Percentiles rank a stretch among this genome's conserved stretches.
Evolutionary conservation across 92 coral and sea anemone genomes (phyloP).

Genomic region (Siderastrea siderea): DNA sequence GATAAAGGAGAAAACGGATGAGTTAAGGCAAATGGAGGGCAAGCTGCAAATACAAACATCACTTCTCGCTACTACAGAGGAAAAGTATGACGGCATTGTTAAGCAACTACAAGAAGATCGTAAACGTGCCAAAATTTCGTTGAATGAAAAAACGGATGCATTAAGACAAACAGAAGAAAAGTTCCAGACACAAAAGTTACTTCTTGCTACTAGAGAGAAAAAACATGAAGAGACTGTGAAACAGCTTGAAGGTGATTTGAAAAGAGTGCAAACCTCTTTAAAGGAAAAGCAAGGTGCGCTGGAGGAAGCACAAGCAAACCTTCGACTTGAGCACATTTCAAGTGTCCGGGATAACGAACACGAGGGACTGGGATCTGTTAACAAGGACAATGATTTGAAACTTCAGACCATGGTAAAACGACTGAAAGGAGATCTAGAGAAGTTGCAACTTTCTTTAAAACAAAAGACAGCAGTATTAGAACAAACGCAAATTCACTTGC

Average conservation of each 20-base stretch:
- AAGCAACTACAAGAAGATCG: background rate
- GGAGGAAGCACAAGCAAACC: background rate
- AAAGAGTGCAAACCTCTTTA: background rate
- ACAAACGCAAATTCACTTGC: background rate
- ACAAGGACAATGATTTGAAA: background rate
- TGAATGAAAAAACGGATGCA: background rate
- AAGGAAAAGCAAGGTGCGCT: background rate
- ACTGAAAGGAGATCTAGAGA: background rate
- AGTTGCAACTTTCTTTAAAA: background rate
- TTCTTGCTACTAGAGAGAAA: background rate
- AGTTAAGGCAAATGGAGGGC: background rate
- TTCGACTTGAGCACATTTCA: background rate
- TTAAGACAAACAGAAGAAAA: background rate
- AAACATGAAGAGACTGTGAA: background rate
- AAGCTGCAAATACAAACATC: background rate
- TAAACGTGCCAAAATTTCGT: background rate
- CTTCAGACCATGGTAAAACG: background rate
- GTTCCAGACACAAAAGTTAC: background rate
- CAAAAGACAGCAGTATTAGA: constrained; percentile 3
- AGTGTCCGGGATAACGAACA: background rate
- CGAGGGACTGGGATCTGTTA: background rate
- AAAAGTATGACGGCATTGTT: background rate
- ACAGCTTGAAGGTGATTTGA: background rate
- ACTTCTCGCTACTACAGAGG: background rate
- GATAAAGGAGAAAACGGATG: background rate